Evolutionary conservation across 2,888 invertebrate genomes (phyloP).

Genomic region (Acanthoscelides obtectus): DNA sequence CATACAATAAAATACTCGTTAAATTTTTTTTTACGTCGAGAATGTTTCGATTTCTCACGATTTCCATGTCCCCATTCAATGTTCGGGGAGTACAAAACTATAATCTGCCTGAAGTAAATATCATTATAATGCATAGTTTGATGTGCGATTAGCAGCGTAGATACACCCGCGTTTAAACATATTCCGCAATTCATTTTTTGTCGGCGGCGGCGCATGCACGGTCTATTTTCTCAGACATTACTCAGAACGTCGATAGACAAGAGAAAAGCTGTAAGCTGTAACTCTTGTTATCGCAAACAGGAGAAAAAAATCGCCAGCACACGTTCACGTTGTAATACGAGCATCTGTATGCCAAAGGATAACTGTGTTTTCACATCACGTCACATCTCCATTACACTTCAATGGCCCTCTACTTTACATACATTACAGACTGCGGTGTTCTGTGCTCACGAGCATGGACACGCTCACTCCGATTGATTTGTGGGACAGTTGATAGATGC

Average conservation of each 20-base stretch:
- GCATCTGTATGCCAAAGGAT: not conserved
- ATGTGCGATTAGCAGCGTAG: not conserved
- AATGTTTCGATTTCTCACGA: no score
- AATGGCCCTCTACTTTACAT: slow-evolving; percentile 4
- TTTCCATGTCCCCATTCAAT: no score
- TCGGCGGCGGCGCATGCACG: not conserved
- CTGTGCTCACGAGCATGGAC: not conserved
- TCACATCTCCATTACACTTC: slow-evolving; percentile 9
- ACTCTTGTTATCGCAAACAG: not conserved
- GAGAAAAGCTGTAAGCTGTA: not conserved
- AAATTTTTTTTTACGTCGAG: no score
- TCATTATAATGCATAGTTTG: not conserved
- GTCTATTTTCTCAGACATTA: not conserved
- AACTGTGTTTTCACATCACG: slow-evolving; percentile 8
- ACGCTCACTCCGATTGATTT: not conserved
- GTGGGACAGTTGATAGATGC: not conserved
- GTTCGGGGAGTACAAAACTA: no score
- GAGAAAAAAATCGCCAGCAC: not conserved
- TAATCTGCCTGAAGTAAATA: not conserved
- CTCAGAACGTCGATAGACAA: not conserved
- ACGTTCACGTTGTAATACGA: not conserved
- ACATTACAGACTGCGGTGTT: not conserved
- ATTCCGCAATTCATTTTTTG: not conserved
- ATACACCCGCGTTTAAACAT: not conserved
- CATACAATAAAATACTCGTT: no score